Conservation (phyloP, 2,113 vertebrate species). For the Procavia capensis region DNA sequence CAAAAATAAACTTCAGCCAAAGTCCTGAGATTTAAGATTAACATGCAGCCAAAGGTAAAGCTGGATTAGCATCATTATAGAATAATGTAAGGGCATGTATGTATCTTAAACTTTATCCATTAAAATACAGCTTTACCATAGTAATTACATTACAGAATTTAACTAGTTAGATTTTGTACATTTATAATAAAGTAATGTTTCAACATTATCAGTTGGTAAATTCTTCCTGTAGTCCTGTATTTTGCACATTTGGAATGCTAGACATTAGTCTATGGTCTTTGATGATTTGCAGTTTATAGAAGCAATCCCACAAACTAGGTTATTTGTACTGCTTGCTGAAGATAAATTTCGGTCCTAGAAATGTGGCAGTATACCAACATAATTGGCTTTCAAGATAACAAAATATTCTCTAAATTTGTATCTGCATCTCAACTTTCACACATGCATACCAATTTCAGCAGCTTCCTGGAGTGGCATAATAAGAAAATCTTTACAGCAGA, state of each 20-base stretch:
- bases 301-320: background rate
- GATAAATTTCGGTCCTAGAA: slow-evolving; percentile 45
- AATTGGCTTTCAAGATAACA: slow-evolving; percentile 60
- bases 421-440: background rate
- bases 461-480: background rate
- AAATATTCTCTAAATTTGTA: slow-evolving; percentile 43
- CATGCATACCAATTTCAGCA: slow-evolving; percentile 35
- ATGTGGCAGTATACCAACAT: slow-evolving; percentile 9
- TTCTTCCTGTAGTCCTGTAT: background rate
- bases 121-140: background rate
- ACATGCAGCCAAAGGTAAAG: background rate
- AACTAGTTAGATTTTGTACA: background rate
- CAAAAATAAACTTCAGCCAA: background rate
- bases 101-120: background rate
- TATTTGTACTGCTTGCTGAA: slow-evolving; percentile 18
- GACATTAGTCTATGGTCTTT: background rate
- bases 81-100: background rate
- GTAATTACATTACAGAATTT: background rate
- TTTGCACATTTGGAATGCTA: background rate
- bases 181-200: background rate
- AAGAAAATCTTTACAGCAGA: background rate
- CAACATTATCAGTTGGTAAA: background rate
- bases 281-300: background rate
- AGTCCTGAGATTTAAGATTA: slow-evolving; percentile 43
- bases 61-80: background rate